Base-by-base conservation (phyloP, 2,113 vertebrate species). In the Struthidea cinerea region DNA sequence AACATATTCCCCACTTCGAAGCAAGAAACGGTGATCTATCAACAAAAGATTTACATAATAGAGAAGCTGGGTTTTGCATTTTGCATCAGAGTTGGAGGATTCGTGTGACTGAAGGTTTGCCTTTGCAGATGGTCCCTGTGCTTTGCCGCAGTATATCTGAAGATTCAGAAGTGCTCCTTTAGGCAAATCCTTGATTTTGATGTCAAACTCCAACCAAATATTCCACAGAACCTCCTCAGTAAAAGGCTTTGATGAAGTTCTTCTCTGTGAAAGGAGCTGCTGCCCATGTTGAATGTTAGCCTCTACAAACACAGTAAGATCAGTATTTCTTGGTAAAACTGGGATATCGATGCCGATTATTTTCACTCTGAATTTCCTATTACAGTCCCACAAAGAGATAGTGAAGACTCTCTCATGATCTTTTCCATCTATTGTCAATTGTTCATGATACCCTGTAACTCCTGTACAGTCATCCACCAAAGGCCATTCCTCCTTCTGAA, bases 381-480 rank as follows among this genome's bases (percentile, higher is more conserved):
- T 99, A 69, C 99, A 99, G 96, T 99, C 99, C 99, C 99, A 99
- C 95, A 99, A 97, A 17, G 99, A 99, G 96, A 99, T 98, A n/a
- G 99, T 99, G 94, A 99, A 99, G 49, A 99, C 98, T 19, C 98
- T 98, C 57, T 99, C 99, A 2, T 99, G 99, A 97, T 99, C 99
- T 92, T 99, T 99, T 88, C 98, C 99, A 5, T 99, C 98, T 79
- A 99, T 99, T n/a, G 99, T 99, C 91, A 99, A 68, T 87, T 99
- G 99, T 93, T 99, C 99, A 0, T 99, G 99, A 82, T 99, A 99
- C 80, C 99, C 99, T 35, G 99, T 98, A 18, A 99, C 99, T 44
- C 99, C 99, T 0, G 99, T 99, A 96, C 99, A 99, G 95, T 99
- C 99, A 39, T 99, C 99, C 81, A 99, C 99, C 89, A 99, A 98